Evolutionary conservation across 2,113 vertebrate species (phyloP), one percentile per base, ranked within the genome.

Genomic region (Trinectes maculatus): DNA sequence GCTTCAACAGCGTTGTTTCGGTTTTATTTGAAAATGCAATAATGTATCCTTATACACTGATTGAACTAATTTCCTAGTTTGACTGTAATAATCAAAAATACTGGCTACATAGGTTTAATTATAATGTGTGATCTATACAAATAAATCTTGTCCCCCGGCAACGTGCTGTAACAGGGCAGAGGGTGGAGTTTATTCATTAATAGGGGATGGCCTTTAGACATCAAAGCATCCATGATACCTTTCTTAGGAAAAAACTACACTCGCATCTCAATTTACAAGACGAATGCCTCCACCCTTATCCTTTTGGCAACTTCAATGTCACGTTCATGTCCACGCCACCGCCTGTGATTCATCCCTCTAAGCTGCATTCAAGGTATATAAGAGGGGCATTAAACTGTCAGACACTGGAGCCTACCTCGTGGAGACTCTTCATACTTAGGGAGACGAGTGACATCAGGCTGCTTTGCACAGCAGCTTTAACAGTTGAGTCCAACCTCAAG

Each of bases 221-320:
- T 25, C 5, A 0, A 65, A 81, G 55, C 47, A 70, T 66, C 37
- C 59, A 71, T 75, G 56, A 2, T 47, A 76, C 71, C 85, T 73
- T 85, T 89, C 82, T 74, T 84, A 87, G 78, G 79, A 74, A 82
- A 85, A 83, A 52, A 39, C 61, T 54, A 26, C 25, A 21, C 68
- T 13, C 33, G 16, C 71, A 18, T 60, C 67, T 90, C 85, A 31
- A 2, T 37, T 89, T 77, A 83, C 76, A 73, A 43, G 28, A 40
- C 13, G 44, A 54, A 42, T 1, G 5, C 61, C 75, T 39, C 60
- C 52, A 36, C 37, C 44, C 56, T 29, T 31, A 40, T 68, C 64
- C 55, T 28, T 64, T 69, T 61, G 65, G 62, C 31, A 78, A 55
- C 3, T 56, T 31, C 56, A 6, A 51, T 49, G 33, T 47, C 43